Base-by-base conservation (phyloP, 64 coral and sea anemone genomes). In the Montipora foliosa region DNA sequence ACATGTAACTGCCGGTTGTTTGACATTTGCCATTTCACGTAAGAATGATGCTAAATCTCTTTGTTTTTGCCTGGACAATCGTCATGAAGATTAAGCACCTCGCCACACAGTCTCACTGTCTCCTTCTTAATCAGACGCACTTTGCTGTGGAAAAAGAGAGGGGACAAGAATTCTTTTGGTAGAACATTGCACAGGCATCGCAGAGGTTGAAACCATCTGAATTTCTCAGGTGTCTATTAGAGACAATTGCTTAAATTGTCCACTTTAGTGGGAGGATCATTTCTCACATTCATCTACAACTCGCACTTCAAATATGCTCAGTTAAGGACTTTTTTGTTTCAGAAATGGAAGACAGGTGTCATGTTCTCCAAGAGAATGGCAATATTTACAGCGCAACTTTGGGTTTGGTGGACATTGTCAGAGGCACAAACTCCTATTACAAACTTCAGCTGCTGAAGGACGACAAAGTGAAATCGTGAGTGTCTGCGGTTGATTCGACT, bases 401-500 rank as follows among this genome's bases (percentile, higher is more conserved):
- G 29, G 98, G 98, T 55, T 74, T 99, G 72, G 98, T 99, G 3
- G 95, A 99, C 52, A 96, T 99, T 50, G 90, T 93, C 22, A 91
- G 92, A 81, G 98, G 98, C 15, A 94, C 98, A 70, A 99, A 99
- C 75, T 99, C 98, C 19, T 99, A 99, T 70, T 99, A 99, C 89
- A 99, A 99, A 90, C 90, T 99, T 24, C 98, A 99, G 90, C 89
- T 99, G 47, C 49, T 99, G 7, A 70, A 96, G 72, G 94, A 94
- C 83, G 98, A 99, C 52, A 89, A 81, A 14, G 87, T 67, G 2
- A 79, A 83, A 20, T 12, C 12, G 98, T 96, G 57, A 70, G 49
- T 89, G 37, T 37, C 37, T 37, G 37, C 37, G 37, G 37, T 37
- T 50, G 46, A 64, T 15, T n/a, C 44, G 20, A 53, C 5, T 64